Percentiles rank a stretch among this genome's conserved stretches.
Conservation (phyloP, 2,797 vertebrate species). For the Furcifer pardalis region DNA sequence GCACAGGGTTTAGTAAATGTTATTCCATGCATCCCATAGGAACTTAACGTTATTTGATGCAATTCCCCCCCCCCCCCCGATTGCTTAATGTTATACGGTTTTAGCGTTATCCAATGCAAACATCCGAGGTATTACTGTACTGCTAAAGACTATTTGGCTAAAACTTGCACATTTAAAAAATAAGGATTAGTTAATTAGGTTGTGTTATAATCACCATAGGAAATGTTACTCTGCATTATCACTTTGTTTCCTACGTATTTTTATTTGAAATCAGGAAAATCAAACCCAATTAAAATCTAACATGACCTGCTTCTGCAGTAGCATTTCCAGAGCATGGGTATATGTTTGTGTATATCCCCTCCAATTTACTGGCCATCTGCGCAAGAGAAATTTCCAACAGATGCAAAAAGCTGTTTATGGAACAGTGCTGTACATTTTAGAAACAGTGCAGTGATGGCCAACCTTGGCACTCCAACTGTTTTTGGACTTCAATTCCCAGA, state of each 20-base stretch:
- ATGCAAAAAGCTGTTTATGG: neutral
- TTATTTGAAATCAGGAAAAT: conserved; percentile 50
- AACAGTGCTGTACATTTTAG: neutral
- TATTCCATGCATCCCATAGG: too few relatives aligned
- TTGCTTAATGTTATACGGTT: too few relatives aligned
- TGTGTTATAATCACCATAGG: conserved; percentile 6
- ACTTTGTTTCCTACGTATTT: conserved; percentile 35
- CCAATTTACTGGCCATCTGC: neutral
- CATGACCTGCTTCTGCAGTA: neutral
- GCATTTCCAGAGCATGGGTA: neutral
- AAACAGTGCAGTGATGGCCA: neutral
- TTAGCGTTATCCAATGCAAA: too few relatives aligned
- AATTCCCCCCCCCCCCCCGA: too few relatives aligned
- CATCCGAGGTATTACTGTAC: too few relatives aligned
- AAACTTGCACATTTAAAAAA: conserved; percentile 17
- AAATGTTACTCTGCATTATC: conserved; percentile 1
- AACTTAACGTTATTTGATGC: too few relatives aligned
- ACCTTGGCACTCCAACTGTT: too few relatives aligned
- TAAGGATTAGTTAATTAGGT: conserved; percentile 22
- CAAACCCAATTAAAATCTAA: neutral
- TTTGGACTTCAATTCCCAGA: too few relatives aligned
- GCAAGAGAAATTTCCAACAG: neutral
- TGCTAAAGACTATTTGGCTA: conserved; percentile 21
- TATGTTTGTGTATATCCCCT: neutral
- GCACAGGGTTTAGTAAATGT: too few relatives aligned